Evolutionary conservation across 2,888 invertebrate genomes (phyloP).

Genomic region (Apotomis capreana): DNA sequence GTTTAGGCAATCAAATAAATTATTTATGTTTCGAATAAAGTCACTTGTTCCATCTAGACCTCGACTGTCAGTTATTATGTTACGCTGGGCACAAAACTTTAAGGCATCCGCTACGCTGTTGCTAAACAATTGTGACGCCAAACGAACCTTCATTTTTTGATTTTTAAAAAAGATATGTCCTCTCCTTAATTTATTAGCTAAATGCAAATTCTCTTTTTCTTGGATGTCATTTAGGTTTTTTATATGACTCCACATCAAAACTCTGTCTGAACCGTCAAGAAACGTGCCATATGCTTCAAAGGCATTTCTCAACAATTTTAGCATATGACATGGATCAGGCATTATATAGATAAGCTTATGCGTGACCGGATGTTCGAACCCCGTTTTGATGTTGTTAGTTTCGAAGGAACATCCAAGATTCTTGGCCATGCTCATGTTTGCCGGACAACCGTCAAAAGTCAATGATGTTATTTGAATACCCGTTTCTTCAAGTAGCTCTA

Average conservation of each 20-base stretch:
- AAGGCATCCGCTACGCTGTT: not conserved
- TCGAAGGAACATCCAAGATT: not conserved
- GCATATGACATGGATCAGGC: not conserved
- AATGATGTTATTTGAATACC: slow-evolving; percentile 30
- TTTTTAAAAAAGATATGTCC: not conserved
- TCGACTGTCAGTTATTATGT: no score
- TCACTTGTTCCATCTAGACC: no score
- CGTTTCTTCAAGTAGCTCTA: slow-evolving; percentile 33
- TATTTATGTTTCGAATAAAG: no score
- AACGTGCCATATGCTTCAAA: not conserved
- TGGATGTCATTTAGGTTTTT: not conserved
- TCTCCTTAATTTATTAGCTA: not conserved
- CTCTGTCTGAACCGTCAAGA: not conserved
- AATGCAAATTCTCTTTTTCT: not conserved
- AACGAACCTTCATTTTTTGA: not conserved
- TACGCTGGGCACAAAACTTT: not conserved
- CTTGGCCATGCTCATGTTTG: not conserved
- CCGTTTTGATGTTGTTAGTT: not conserved
- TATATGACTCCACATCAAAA: not conserved
- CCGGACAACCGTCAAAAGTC: slow-evolving; percentile 32
- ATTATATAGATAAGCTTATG: not conserved
- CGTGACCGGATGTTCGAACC: not conserved
- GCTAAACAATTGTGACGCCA: not conserved
- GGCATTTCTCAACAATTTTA: not conserved
- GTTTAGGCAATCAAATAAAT: no score